Base-by-base conservation (phyloP, 2,797 vertebrate species). In the Mus spretus region DNA sequence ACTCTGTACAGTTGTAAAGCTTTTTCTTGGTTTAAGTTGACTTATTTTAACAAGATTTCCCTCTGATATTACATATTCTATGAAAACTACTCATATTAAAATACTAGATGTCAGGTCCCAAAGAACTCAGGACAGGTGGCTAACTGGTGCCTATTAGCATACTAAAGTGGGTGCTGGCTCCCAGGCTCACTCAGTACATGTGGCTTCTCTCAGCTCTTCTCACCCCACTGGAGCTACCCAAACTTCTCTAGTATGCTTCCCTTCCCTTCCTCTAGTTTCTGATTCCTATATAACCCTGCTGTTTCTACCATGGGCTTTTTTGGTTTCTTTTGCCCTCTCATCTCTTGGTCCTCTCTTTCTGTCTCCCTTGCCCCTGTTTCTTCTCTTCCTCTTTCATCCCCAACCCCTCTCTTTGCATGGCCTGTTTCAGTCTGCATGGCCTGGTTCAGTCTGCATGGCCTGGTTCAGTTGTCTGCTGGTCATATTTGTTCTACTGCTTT, bases 41-140 rank as follows among this genome's bases (percentile, higher is more conserved):
- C 44, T 94, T 89, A 53, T 93, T 91, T 92, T 78, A 83, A 53
- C 50, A 84, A 6, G 13, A 80, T 94, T 96, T 83, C 15, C 70
- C 8, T 34, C 65, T 37, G 26, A 20, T 28, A 37, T 81, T 75
- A 80, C 53, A 63, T 87, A 90, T 44, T 61, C 8, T 80, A 81
- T 77, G 34, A 11, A 55, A 90, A 63, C 1, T 47, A 59, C 20
- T 44, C 14, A 34, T 31, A 55, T 63, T 61, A 50, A 75, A 79
- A n/a, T 83, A 89, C 59, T 65, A 47, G 40, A 63, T 12, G 1
- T 34, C 57, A 84, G 17, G 40, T 65, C 28, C 61, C 82, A 50
- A 65, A 50, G 82, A 84, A 65, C 61, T 47, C 40, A 84, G 40
- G 17, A 47, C 61, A 47, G 47, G 65, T 34, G 28, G 44, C 63